Evolutionary conservation across 2,888 invertebrate species (phyloP).

Genomic region (Tenthredo notha): DNA sequence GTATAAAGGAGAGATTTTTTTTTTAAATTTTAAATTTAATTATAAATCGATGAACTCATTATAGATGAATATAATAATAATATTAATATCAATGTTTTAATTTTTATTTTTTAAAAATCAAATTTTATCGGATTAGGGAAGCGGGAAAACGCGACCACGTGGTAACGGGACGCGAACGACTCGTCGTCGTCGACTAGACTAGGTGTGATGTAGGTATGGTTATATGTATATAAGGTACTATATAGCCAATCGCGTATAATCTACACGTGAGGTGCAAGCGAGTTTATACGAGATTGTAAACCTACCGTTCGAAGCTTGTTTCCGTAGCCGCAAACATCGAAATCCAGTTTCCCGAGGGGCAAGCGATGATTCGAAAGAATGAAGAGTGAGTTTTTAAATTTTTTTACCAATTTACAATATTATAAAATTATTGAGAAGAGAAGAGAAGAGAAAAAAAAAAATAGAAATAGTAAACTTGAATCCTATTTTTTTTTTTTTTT

Average conservation of each 20-base stretch:
- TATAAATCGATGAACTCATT: neutral
- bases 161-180: conserved; percentile 29
- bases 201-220: neutral
- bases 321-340: neutral
- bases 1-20: too few relatives aligned
- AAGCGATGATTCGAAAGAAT: neutral
- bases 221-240: neutral
- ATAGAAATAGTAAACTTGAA: neutral
- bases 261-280: neutral
- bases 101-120: neutral
- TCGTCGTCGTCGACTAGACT: conserved; percentile 12
- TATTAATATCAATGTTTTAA: neutral
- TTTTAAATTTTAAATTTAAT: neutral
- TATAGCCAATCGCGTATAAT: neutral
- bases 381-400: neutral
- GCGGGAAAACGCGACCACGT: conserved; percentile 19
- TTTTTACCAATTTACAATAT: neutral
- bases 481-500: neutral
- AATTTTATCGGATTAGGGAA: neutral
- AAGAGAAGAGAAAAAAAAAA: too few relatives aligned
- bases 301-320: neutral
- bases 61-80: neutral
- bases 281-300: conserved; percentile 3
- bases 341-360: neutral
- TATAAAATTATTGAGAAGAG: neutral